Evolutionary conservation across 2,113 vertebrate genomes (phyloP), one percentile per base, ranked within the genome.

Genomic region (Hippocampus zosterae): DNA sequence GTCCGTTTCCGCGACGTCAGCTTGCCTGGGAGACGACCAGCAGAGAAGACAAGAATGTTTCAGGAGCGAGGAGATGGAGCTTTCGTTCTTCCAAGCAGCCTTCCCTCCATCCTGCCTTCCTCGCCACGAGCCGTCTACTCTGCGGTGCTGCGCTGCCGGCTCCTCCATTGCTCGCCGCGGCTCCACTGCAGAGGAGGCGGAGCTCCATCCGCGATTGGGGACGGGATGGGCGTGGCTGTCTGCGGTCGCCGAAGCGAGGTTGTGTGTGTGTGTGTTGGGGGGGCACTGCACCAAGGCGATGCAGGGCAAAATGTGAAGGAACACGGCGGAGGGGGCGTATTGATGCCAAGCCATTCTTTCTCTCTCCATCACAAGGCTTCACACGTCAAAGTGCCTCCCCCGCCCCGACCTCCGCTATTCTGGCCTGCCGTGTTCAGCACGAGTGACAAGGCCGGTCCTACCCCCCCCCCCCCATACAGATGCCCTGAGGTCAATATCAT

Each of bases 31-130:
- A 67, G 89, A 88, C 0, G 84, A 84, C 88, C 87, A 89, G 78
- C 89, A 91, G 19, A 91, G 82, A 8, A 91, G 73, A 72, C 89
- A 90, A 18, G 87, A 89, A 59, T 88, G 89, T 80, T 91, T 91
- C 1, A 91, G 84, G 2, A 89, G 72, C 9, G 82, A 84, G 1
- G 89, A 87, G 11, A 90, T 72, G 3, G 84, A 86, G 63, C 83
- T 74, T 1, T 88, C 82, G 6, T 69, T 83, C 64, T 85, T 86
- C 89, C 88, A 90, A 33, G 73, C 79, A 56, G 74, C 71, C 69
- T 87, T 87, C 5, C 74, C 75, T 63, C 72, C 84, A 53, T 86
- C 79, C 0, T 68, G 66, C 52, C 71, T 76, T 65, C 75, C 81
- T 64, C 85, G 81, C 85, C 72, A 69, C 1, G 66, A 79, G 61